Conservation (phyloP, 2,797 vertebrate species). For the Rhinoraja longicauda region DNA sequence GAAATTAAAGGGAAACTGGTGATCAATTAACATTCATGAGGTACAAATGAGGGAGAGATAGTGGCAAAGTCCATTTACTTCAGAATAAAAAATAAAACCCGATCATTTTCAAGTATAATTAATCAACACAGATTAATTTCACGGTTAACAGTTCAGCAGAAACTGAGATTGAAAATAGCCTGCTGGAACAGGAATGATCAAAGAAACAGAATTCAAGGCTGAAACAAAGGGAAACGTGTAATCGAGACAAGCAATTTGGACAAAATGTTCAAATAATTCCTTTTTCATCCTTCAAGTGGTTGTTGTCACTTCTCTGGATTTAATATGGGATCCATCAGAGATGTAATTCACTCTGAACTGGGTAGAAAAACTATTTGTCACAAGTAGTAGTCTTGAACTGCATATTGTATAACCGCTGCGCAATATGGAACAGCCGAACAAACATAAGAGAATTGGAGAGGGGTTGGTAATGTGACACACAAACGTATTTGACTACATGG, state of each 20-base stretch:
- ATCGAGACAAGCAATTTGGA: background rate
- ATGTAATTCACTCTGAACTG: background rate
- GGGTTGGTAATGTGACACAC: background rate
- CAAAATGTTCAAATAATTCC: background rate
- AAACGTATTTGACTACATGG: background rate
- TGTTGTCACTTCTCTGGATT: background rate
- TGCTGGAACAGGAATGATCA: slow-evolving; percentile 2
- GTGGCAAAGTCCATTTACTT: background rate
- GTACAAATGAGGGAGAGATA: background rate
- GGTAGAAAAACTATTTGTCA: background rate
- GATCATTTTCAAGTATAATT: background rate
- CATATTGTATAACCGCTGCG: background rate
- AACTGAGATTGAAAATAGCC: background rate
- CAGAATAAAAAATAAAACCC: background rate
- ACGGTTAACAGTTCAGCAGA: background rate
- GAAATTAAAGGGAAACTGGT: background rate
- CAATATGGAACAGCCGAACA: background rate
- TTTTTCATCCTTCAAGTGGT: background rate
- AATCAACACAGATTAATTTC: slow-evolving; percentile 8
- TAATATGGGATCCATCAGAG: background rate
- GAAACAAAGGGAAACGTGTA: background rate
- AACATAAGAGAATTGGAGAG: background rate
- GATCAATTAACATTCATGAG: background rate
- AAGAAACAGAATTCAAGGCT: background rate
- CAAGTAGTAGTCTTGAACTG: background rate